These are phyloP conservation scores for Cepaea nemoralis DNA, from an alignment of 1,140 invertebrate genomes.

Conservation along the genomic window DNA sequence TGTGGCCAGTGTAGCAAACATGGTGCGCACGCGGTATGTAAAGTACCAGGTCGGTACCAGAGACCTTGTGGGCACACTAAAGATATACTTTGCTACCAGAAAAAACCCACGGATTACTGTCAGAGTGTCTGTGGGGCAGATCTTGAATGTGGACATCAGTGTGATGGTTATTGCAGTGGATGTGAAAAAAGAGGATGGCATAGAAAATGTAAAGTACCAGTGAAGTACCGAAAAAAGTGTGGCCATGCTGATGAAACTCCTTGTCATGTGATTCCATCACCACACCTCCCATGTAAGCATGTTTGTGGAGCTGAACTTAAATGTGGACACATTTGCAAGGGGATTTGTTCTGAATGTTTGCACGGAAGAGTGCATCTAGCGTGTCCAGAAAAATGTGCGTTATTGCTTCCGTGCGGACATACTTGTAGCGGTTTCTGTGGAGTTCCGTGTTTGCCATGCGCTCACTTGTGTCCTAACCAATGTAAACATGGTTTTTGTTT, in stretches of 20 bases:
- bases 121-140: no score
- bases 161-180: no score
- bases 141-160: no score
- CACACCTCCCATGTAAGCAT: conserved; percentile 39
- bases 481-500: conserved; percentile 76
- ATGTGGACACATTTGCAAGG: conserved; percentile 61
- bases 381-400: conserved; percentile 63
- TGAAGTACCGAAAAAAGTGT: no score
- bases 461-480: conserved; percentile 74
- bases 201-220: no score
- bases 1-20: no score
- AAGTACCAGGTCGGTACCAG: no score
- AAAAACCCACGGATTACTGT: no score
- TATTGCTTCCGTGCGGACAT: conserved; percentile 69
- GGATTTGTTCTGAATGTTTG: conserved; percentile 71
- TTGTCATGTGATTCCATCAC: conserved; percentile 53
- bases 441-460: conserved; percentile 77
- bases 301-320: conserved; percentile 45
- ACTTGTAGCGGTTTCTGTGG: conserved; percentile 58
- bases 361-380: conserved; percentile 77
- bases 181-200: no score
- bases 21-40: no score
- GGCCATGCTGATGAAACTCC: conserved; percentile 62
- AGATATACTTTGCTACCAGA: no score
- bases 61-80: no score